These are phyloP conservation scores for Protobothrops mucrosquamatus DNA, from an alignment of 2,113 vertebrate genomes.

Conservation along the genomic window DNA sequence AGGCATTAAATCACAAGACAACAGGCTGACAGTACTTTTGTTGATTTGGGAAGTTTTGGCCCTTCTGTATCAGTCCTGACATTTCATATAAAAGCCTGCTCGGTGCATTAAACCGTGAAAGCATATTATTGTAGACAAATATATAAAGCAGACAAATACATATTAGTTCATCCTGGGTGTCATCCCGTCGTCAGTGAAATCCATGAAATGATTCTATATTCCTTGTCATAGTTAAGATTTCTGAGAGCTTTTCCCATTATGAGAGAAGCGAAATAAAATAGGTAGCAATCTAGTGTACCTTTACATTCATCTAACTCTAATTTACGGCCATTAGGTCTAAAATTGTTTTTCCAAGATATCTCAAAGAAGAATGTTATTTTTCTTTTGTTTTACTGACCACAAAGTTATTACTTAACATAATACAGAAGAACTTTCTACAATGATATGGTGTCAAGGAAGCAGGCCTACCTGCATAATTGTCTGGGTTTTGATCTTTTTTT, in stretches of 20 bases:
- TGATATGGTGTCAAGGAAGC: neutral
- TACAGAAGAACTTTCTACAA: neutral
- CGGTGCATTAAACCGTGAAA: neutral
- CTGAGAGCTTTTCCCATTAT: neutral
- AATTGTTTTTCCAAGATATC: neutral
- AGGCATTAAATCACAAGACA: slow-evolving; percentile 7
- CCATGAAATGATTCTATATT: neutral
- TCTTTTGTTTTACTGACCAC: neutral
- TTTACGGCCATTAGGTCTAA: neutral
- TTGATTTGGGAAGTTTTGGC: slow-evolving; percentile 17
- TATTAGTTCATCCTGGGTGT: neutral
- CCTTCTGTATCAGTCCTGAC: slow-evolving; percentile 8
- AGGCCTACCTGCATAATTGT: neutral
- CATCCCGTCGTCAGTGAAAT: neutral
- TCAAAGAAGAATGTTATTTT: neutral
- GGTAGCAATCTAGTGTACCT: neutral
- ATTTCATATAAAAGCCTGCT: neutral
- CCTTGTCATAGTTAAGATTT: neutral
- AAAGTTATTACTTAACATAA: neutral
- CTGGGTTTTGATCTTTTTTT: neutral
- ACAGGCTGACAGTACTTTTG: slow-evolving; percentile 3
- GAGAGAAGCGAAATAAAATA: neutral
- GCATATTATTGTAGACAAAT: slow-evolving; percentile 5
- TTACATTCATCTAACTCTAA: neutral
- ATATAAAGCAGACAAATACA: neutral